A percentile compares a stretch with the other conserved stretches of the same genome.
Conservation (phyloP, 2,888 invertebrate genomes). For the Theretra japonica region DNA sequence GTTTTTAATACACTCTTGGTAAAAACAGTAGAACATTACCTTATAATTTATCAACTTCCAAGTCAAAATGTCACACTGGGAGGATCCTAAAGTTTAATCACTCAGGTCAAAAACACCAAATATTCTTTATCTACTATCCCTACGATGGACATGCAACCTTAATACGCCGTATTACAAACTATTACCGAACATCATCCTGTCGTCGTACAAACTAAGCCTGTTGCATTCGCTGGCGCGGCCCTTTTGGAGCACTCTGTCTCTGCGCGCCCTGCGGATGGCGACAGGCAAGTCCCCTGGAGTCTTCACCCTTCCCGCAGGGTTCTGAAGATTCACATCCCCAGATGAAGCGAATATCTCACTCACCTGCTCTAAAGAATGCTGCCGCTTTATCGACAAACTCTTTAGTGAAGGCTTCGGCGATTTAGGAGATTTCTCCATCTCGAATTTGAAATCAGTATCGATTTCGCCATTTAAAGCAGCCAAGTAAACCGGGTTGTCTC, state of each 20-base stretch:
- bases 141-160: constrained; percentile 30
- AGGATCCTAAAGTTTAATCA: neutral
- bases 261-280: constrained; percentile 88
- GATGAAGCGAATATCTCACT: constrained; percentile 89
- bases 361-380: constrained; percentile 90
- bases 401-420: constrained; percentile 67
- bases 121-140: constrained; percentile 10
- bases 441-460: constrained; percentile 61
- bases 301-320: constrained; percentile 91
- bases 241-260: constrained; percentile 84
- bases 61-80: neutral
- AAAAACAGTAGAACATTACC: too few relatives aligned
- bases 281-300: constrained; percentile 93
- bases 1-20: too few relatives aligned
- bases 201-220: constrained; percentile 94
- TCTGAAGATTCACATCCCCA: constrained; percentile 87
- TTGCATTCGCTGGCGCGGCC: constrained; percentile 82
- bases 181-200: constrained; percentile 92
- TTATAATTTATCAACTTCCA: neutral
- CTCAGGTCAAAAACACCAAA: neutral
- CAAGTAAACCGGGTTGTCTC: constrained; percentile 76
- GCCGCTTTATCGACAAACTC: constrained; percentile 78
- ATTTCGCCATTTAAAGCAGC: constrained; percentile 76
- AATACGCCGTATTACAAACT: constrained; percentile 60
- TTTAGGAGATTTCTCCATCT: constrained; percentile 54